Evolutionary conservation across 2,888 invertebrate genomes (phyloP), one percentile per base, ranked within the genome.

Genomic region (Cylloceria caligata): DNA sequence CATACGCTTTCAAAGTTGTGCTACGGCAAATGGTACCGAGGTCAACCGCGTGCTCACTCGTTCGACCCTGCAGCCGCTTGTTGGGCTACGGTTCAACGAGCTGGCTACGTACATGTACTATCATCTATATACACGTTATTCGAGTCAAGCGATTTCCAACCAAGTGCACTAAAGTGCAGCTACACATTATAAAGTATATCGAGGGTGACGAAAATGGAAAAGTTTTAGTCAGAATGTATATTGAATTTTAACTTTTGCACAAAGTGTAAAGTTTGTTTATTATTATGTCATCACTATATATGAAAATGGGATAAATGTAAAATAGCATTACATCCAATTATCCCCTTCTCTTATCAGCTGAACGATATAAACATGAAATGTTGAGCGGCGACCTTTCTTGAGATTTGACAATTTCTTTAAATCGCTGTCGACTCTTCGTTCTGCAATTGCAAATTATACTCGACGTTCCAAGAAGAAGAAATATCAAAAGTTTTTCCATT

Each of bases 21-120:
- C 36, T 62, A 60, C 65, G 34, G 64, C 57, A 64, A 77, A 77
- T 65, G 73, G 45, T 78, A 65, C 64, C 73, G 77, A 74, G 73
- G 77, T 73, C 64, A 73, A 64, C 73, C 64, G 60, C 81, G 73
- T 67, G 49, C 49, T 65, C 75, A 60, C 45, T 60, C 57, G 60
- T 60, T 60, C 71, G 71, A 60, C 71, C 57, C 30, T 30, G 45
- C 71, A 11, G 60, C 45, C 57, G 24, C 42, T 3, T 39, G 13
- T 42, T 42, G 62, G 42, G 62, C 19, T 55, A 80, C 45, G 64
- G 64, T 55, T 80, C 64, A 71, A 64, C 64, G 55, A 75, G 69
- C 75, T 11, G 47, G 45, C 52, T 36, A 49, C 71, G 21, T 45
- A 71, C 42, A 65, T 27, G 62, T 69, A 36, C 62, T 13, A 69